Conservation (phyloP, 2,113 vertebrate genomes). For the Muntiacus muntjak region DNA sequence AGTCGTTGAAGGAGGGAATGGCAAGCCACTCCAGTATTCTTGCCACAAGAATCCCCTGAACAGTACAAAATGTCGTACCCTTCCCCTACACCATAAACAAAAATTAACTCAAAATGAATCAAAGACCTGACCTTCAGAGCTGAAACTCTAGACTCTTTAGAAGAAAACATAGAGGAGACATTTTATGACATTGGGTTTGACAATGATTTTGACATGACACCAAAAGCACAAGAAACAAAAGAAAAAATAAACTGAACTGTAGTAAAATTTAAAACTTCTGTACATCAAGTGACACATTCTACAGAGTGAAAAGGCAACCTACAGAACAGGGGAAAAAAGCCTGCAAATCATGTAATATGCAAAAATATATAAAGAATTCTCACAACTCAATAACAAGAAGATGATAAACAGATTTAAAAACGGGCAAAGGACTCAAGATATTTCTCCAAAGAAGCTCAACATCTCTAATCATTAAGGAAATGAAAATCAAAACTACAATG, state of each 20-base stretch:
- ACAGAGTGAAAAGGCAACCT: not conserved
- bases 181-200: not conserved
- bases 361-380: not conserved
- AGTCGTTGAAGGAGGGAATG: not conserved
- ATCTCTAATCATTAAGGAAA: not conserved
- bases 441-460: not conserved
- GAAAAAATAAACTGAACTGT: not conserved
- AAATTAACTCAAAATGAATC: not conserved
- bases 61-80: not conserved
- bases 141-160: not conserved
- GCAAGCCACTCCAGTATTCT: not conserved
- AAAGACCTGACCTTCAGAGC: not conserved
- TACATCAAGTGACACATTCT: not conserved
- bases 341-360: not conserved
- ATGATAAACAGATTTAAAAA: not conserved
- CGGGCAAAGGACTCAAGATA: not conserved
- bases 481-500: not conserved
- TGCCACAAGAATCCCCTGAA: not conserved
- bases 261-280: not conserved
- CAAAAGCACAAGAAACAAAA: not conserved
- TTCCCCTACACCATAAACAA: not conserved
- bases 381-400: not conserved
- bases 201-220: not conserved
- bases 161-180: not conserved
- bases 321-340: not conserved